Evolutionary conservation across 2,888 invertebrate species (phyloP).

Genomic region (Nymphalis c-album): DNA sequence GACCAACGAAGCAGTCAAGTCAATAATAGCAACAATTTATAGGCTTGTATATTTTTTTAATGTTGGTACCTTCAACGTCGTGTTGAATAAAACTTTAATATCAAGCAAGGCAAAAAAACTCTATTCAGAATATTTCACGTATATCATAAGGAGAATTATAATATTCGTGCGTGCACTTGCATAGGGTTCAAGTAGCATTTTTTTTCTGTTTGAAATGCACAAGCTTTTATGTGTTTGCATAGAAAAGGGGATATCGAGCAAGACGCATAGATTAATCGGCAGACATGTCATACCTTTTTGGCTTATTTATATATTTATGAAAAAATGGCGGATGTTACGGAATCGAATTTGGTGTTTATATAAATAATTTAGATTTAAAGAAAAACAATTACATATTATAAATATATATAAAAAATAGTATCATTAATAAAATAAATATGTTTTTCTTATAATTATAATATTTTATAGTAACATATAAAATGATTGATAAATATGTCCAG

Average conservation of each 20-base stretch:
- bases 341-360: too few species aligned
- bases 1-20: too few species aligned
- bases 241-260: conserved; percentile 44
- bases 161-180: conserved; percentile 35
- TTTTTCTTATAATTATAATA: too few species aligned
- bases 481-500: too few species aligned
- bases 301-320: conserved; percentile 2
- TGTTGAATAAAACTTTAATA: conserved; percentile 5
- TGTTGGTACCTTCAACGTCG: neutral
- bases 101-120: neutral
- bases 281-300: conserved; percentile 13
- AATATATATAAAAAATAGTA: too few species aligned
- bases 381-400: too few species aligned
- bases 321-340: too few species aligned
- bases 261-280: conserved; percentile 30
- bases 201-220: conserved; percentile 47
- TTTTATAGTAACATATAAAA: too few species aligned
- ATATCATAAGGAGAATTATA: conserved; percentile 31
- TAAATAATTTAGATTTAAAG: too few species aligned
- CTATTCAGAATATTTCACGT: conserved; percentile 12
- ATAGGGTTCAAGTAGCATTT: conserved; percentile 33
- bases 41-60: too few species aligned
- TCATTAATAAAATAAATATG: too few species aligned
- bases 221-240: conserved; percentile 54
- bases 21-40: too few species aligned